Percentiles rank a stretch among this genome's conserved stretches.
Evolutionary conservation across 2,113 vertebrate species (phyloP).

Genomic region (Stegostoma tigrinum): DNA sequence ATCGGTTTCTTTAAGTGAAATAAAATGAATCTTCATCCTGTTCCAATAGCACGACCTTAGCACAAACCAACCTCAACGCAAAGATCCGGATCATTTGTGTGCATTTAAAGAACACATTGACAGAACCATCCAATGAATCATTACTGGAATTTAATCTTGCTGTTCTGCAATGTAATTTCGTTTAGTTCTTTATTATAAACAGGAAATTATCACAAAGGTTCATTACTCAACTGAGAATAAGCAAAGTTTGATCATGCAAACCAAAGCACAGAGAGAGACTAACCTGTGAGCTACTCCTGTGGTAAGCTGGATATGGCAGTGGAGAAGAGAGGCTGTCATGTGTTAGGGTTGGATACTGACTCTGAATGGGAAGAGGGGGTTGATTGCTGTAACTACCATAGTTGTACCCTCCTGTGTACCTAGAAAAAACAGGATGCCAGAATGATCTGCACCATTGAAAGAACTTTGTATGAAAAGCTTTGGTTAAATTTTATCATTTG

Average conservation of each 20-base stretch:
- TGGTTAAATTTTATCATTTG: background rate
- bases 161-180: background rate
- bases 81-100: background rate
- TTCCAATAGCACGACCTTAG: background rate
- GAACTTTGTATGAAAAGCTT: background rate
- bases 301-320: conserved; percentile 89
- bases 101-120: background rate
- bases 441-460: background rate
- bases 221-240: background rate
- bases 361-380: conserved; percentile 87
- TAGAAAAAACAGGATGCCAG: conserved; percentile 46
- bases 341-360: conserved; percentile 83
- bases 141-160: background rate
- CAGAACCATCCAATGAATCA: background rate
- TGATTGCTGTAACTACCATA: conserved; percentile 92
- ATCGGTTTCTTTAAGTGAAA: background rate
- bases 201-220: background rate
- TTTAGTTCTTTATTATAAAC: background rate
- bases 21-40: background rate
- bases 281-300: conserved; percentile 88
- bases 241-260: background rate
- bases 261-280: conserved; percentile 43
- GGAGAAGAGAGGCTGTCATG: conserved; percentile 83
- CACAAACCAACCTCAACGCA: background rate
- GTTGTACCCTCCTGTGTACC: conserved; percentile 92